Percentiles rank a stretch among this genome's conserved stretches.
phyloP scores from a whole-genome alignment of 2,888 invertebrate genomes.

The Caenorhabditis afra region DNA sequence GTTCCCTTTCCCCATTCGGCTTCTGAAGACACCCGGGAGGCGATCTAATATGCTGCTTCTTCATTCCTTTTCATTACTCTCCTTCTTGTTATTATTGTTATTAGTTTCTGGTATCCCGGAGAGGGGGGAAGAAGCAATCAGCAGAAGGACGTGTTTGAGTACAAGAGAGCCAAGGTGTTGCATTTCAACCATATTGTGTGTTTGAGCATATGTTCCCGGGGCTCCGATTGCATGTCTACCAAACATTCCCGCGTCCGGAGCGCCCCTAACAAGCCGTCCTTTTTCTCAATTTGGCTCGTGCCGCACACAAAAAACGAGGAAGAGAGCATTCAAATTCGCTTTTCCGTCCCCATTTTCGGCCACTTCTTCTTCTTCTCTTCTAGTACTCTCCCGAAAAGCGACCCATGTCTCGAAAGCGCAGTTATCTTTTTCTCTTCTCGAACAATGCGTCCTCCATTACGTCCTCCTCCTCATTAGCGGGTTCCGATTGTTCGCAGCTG shows the following conservation, averaged over 20 bases:
- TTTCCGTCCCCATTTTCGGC: not conserved
- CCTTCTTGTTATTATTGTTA: slow-evolving; percentile 36
- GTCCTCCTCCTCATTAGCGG: slow-evolving; percentile 21
- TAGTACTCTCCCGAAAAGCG: too few species aligned
- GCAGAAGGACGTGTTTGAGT: slow-evolving; percentile 45
- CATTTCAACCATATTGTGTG: slow-evolving; percentile 53
- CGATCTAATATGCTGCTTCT: slow-evolving; percentile 11
- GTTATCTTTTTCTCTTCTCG: not conserved
- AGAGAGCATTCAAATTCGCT: slow-evolving; percentile 12
- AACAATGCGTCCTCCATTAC: slow-evolving; percentile 22
- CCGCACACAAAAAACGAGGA: slow-evolving; percentile 12
- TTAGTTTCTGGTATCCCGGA: slow-evolving; percentile 16
- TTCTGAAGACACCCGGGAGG: not conserved
- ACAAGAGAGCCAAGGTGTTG: slow-evolving; percentile 46
- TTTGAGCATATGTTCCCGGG: slow-evolving; percentile 49
- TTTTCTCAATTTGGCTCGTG: slow-evolving; percentile 30
- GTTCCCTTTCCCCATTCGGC: not conserved
- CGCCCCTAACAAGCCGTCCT: slow-evolving; percentile 25
- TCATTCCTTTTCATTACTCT: slow-evolving; percentile 47
- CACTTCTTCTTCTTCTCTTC: slow-evolving; percentile 4
- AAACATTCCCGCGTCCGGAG: slow-evolving; percentile 49
- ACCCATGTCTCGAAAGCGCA: not conserved
- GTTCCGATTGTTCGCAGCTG: slow-evolving; percentile 35
- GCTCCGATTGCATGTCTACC: slow-evolving; percentile 41
- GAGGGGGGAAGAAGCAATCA: slow-evolving; percentile 46